Conservation (phyloP, 2,888 invertebrate species). For the Cylindroiulus punctatus region DNA sequence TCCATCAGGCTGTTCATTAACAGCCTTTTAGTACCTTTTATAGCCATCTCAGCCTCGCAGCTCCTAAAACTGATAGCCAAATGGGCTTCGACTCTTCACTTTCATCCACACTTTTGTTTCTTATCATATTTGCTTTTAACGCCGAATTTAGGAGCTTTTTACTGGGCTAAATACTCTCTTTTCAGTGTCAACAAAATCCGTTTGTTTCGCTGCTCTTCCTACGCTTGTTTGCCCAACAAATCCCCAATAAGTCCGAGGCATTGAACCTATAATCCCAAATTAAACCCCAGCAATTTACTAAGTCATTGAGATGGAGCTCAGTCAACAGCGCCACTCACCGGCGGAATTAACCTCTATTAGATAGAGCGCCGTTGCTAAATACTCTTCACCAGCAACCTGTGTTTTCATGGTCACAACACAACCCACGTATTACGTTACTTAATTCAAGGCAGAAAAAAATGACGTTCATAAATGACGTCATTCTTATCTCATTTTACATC, state of each 20-base stretch:
- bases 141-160: neutral
- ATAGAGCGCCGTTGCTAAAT: neutral
- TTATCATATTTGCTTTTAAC: slow-evolving; percentile 34
- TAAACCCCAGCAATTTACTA: slow-evolving; percentile 21
- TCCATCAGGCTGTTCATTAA: slow-evolving; percentile 37
- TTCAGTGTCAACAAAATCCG: neutral
- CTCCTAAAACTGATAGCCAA: neutral
- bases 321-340: slow-evolving; percentile 31
- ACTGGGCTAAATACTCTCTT: neutral
- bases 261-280: slow-evolving; percentile 36
- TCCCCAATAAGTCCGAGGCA: slow-evolving; percentile 43
- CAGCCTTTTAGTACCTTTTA: slow-evolving; percentile 43
- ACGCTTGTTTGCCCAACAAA: neutral
- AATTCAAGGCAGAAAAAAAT: too few relatives aligned
- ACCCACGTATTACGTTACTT: too few relatives aligned
- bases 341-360: neutral
- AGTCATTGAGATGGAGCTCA: slow-evolving; percentile 1
- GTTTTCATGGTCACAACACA: too few relatives aligned
- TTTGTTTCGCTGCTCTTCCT: neutral
- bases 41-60: neutral
- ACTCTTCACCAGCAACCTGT: neutral
- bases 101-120: neutral
- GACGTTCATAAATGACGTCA: too few relatives aligned
- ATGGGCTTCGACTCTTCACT: neutral
- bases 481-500: too few relatives aligned